Base-by-base conservation (phyloP, 1,140 invertebrate species). In the Drosophila sucinea region DNA sequence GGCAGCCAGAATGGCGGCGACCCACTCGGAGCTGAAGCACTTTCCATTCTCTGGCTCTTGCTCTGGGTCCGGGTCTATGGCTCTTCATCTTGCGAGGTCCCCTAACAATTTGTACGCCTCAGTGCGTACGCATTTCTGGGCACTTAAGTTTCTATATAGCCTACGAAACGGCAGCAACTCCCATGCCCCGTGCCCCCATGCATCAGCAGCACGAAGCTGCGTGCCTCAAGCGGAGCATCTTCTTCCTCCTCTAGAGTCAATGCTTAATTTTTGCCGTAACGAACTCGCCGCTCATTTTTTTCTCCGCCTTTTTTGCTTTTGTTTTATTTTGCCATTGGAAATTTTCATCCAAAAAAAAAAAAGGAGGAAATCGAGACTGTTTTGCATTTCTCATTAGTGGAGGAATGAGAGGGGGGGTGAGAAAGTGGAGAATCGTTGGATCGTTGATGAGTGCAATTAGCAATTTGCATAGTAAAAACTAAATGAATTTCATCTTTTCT, bases 401-500 rank as follows among this genome's bases (percentile, higher is more conserved):
- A 27, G 41, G 47, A 30, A 17, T 17, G 27, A 60, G 32, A 47
- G 41, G 4, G 51, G 10, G 17, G 2, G 61, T 4, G 35, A 40
- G 33, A 60, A 32, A 30, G 54, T 30, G 17, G 56, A 35, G 33
- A 58, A 40, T 17, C 30, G 30, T 68, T 38, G 47, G 65, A 67
- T 73, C 76, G 63, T 76, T 86, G 82, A 87, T 86, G 83, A 86
- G 83, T 70, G 77, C 84, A 86, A 86, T 86, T 86, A 86, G 83
- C 83, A 86, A 86, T 86, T 86, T 86, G 83, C 83, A 86, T 86
- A 86, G 67, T 79, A 89, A 83, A 73, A 86, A 87, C 84, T 87
- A 73, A 70, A 69, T 69, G 66, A 89, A 77, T 71, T 75, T 70
- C 61, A 57, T 60, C 41, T 38, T 69, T 55, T 61, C 30, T 62